phyloP scores from a whole-genome alignment of 1,140 invertebrate species.

The Micrasema longulum region DNA sequence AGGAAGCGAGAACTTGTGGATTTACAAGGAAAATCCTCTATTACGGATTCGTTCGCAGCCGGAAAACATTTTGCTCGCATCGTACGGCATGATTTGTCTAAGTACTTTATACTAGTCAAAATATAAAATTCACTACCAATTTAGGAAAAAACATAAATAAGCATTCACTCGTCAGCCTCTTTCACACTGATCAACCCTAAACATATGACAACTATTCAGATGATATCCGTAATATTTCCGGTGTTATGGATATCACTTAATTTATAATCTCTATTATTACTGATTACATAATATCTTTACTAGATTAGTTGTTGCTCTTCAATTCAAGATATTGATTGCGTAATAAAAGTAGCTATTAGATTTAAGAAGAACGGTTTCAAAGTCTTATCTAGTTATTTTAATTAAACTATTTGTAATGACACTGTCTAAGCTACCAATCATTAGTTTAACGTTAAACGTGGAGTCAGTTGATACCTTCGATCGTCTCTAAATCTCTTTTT shows the following conservation, averaged over 20 bases:
- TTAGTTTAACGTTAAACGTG: conserved; percentile 49
- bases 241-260: conserved; percentile 52
- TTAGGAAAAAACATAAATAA: conserved; percentile 43
- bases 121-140: conserved; percentile 36
- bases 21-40: conserved; percentile 33
- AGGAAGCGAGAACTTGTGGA: conserved; percentile 46
- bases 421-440: conserved; percentile 52
- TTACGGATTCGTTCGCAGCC: conserved; percentile 30
- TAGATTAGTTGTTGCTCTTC: conserved; percentile 47
- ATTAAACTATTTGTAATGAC: conserved; percentile 54
- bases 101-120: conserved; percentile 40
- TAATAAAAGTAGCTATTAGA: conserved; percentile 44
- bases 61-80: conserved; percentile 36
- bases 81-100: conserved; percentile 34
- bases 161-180: conserved; percentile 48
- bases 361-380: conserved; percentile 45
- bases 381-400: conserved; percentile 52
- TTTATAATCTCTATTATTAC: conserved; percentile 51
- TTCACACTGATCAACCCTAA: conserved; percentile 54
- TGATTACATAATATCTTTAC: conserved; percentile 52
- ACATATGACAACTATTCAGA: conserved; percentile 55
- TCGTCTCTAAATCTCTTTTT: not conserved
- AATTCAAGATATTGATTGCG: conserved; percentile 49
- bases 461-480: conserved; percentile 22
- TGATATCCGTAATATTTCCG: conserved; percentile 53